Evolutionary conservation across 2,113 vertebrate genomes (phyloP), one percentile per base, ranked within the genome.

Genomic region (Sylvia atricapilla): DNA sequence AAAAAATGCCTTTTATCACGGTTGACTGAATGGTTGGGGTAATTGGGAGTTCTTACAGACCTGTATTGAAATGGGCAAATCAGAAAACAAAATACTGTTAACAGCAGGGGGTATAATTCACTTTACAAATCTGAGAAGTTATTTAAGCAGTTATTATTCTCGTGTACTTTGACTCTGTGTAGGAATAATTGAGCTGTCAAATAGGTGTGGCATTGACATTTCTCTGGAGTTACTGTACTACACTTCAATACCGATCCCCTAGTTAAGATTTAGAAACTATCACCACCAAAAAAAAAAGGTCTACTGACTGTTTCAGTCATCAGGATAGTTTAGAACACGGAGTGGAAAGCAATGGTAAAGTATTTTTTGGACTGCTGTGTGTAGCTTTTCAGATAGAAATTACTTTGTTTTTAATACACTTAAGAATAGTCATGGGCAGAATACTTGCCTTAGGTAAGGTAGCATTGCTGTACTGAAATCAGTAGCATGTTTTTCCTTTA

Each of bases 361-460:
- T 20, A 37, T 66, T 50, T 80, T 94, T 89, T 43, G 44, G 47
- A 75, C 70, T 94, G 73, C 62, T 84, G 47, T 95, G 56, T 87
- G 47, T 76, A 52, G 93, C 91, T 97, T 97, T 92, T 96, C 87
- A 95, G 86, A 92, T 92, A 90, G 19, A 77, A 77, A 92, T 93
- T 31, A 44, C 46, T 93, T 97, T 87, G 83, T 70, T 94, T 84
- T 74, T 55, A 70, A 72, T 96, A 68, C 25, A 63, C 55, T 96
- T 67, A 52, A 70, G 50, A 80, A 44, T 82, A 89, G 84, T 77
- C 14, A 10, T 68, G 46, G 39, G 63, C 3, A 37, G 75, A 52
- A 58, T 72, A 35, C 55, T 93, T 56, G 37, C 62, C 39, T 68
- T 41, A 7, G 5, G 2, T 77, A 52, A 89, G 52, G 66, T 49